Evolutionary conservation across 64 coral and sea anemone species (phyloP), one percentile per base, ranked within the genome.

Genomic region (Stichodactyla helianthus): DNA sequence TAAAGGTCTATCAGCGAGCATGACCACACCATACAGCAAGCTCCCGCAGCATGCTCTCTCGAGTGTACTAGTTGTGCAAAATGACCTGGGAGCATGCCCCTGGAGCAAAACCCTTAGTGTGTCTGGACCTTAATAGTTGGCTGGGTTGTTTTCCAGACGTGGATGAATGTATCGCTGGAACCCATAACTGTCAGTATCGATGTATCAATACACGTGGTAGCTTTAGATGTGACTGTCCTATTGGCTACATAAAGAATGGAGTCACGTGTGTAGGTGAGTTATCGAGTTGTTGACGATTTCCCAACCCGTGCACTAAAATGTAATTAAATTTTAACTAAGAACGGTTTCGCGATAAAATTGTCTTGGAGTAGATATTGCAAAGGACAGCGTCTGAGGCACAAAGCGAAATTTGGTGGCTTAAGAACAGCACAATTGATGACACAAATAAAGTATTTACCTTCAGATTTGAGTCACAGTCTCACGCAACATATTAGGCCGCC

Each of bases 191-290:
- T 53, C 88, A 87, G 88, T 94, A 87, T 56, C 82, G 82, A 18
- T 94, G 93, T 14, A 87, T 82, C 12, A 94, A 94, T 55, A 90
- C 88, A 51, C 84, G 82, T 17, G 93, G 93, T 16, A 86, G 88
- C 6, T 94, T 87, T 55, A 89, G 79, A 18, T 94, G 93, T 52
- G 55, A 82, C 51, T 94, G 93, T 71, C 93, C 93, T 25, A 54
- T 90, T 87, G 93, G 93, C 18, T 99, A 88, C 82, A 93, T 93
- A 13, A 93, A 84, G 86, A 97, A 93, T 59, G 91, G 94, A 74
- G 86, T 87, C 6, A 93, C 88, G 12, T 97, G 94, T 92, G 91
- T 97, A 9, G 94, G 94, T 97, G 52, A 88, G 94, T 87, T 19
- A 44, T 31, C 13, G 11, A 54, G 13, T 22, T 51, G 7, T 18